Conservation (phyloP, 2,888 invertebrate species). For the Neelides folsomi region DNA sequence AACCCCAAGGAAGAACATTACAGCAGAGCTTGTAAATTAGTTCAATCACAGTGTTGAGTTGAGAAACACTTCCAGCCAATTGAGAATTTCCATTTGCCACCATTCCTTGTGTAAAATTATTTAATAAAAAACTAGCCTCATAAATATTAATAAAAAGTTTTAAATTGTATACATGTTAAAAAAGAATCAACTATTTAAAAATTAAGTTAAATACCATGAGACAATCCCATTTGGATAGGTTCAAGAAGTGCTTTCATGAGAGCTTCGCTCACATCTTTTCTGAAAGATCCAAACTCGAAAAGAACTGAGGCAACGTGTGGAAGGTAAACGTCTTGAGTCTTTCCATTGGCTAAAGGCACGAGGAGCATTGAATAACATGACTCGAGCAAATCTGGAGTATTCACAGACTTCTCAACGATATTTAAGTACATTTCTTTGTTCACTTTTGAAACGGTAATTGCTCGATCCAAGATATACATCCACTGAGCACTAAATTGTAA, state of each 20-base stretch:
- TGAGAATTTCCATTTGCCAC: slow-evolving; percentile 20
- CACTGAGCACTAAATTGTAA: slow-evolving; percentile 24
- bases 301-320: slow-evolving; percentile 41
- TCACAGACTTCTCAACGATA: slow-evolving; percentile 47
- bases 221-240: slow-evolving; percentile 31
- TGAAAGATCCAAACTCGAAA: slow-evolving; percentile 45
- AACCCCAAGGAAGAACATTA: slow-evolving; percentile 25
- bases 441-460: slow-evolving; percentile 19
- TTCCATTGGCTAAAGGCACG: slow-evolving; percentile 46
- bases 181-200: neutral
- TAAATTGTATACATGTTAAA: neutral
- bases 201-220: slow-evolving; percentile 22
- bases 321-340: slow-evolving; percentile 26
- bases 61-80: slow-evolving; percentile 36
- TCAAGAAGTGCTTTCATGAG: slow-evolving; percentile 28
- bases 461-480: slow-evolving; percentile 31
- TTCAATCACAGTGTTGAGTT: slow-evolving; percentile 56
- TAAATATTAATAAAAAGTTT: neutral
- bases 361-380: slow-evolving; percentile 58
- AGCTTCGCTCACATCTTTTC: slow-evolving; percentile 27
- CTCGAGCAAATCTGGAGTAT: slow-evolving; percentile 52
- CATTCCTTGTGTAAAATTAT: slow-evolving; percentile 15
- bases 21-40: slow-evolving; percentile 62
- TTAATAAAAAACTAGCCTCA: neutral
- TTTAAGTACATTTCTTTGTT: slow-evolving; percentile 13